A percentile compares a stretch with the other conserved stretches of the same genome.
Conservation (phyloP, 2,888 invertebrate species). For the Glyphotaelius pellucidus region DNA sequence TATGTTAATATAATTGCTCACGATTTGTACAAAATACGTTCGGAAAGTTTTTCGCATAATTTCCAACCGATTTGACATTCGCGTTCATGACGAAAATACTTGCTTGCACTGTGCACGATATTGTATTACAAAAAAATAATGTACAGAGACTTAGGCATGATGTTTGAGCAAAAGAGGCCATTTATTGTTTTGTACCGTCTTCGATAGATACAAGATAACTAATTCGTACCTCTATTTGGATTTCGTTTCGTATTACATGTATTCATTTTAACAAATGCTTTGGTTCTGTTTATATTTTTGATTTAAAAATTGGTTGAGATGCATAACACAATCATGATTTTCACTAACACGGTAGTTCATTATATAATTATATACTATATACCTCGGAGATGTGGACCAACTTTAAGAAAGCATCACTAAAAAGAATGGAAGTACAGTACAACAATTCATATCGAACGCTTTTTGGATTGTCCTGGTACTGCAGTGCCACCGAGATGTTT, state of each 20-base stretch:
- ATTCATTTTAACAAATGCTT: background rate
- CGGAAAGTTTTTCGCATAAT: slow-evolving; percentile 7
- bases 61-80: background rate
- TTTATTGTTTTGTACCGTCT: background rate
- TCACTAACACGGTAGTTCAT: background rate
- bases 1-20: background rate
- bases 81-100: background rate
- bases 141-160: background rate
- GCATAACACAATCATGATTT: no score
- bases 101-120: background rate
- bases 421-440: no score
- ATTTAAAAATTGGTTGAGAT: background rate
- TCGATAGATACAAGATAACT: background rate
- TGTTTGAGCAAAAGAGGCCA: background rate
- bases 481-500: no score
- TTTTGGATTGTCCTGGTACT: no score
- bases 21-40: background rate
- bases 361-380: no score
- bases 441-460: no score
- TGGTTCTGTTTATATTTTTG: background rate
- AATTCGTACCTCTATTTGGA: background rate
- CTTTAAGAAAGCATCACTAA: no score
- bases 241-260: background rate
- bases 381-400: no score
- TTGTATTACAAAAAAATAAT: background rate